Base-by-base conservation (phyloP, 2,888 invertebrate genomes). In the Mythimna impura region DNA sequence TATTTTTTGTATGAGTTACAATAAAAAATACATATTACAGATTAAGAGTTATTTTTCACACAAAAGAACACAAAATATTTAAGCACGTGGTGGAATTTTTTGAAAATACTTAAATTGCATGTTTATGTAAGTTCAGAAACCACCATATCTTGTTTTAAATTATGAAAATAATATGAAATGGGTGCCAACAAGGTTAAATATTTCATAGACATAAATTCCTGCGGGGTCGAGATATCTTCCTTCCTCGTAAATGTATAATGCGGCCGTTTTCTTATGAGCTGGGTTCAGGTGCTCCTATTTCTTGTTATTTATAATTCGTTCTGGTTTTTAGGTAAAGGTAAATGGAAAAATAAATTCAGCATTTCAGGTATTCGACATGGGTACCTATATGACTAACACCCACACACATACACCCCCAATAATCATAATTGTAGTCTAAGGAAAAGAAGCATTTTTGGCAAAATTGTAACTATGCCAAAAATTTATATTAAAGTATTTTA, bases 181-280 rank as follows among this genome's bases (percentile, higher is more conserved):
- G 43, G 43, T 17, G 74, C 22, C 12, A 61, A 52, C n/a, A 43
- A 17, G 34, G n/a, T 55, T 67, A 43, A 75, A 81, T 81, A 81
- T 67, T 78, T 67, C 54, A 64, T n/a, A 2, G 60, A 25, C 20
- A 54, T 73, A 63, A 25, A 64, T 50, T 73, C 40, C 55, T 20
- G 54, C 6, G 43, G 40, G 76, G 58, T 74, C 43, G 36, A 67
- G 62, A 22, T 55, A 68, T 22, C 54, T 55, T 43, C 43, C 60
- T 40, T 14, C 25, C 58, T 67, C 40, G 54, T 75, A 75, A 78
- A 75, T 68, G 50, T 52, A 20, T 76, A 52, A 78, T 50, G 63
- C 10, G 20, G 50, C 40, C 22, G 40, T 62, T 80, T 67, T 50
- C 54, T 80, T 67, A 64, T 25, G 40, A 63, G 10, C 3, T 17